Base-by-base conservation (phyloP, 2,888 invertebrate genomes). In the Andrena dorsata region DNA sequence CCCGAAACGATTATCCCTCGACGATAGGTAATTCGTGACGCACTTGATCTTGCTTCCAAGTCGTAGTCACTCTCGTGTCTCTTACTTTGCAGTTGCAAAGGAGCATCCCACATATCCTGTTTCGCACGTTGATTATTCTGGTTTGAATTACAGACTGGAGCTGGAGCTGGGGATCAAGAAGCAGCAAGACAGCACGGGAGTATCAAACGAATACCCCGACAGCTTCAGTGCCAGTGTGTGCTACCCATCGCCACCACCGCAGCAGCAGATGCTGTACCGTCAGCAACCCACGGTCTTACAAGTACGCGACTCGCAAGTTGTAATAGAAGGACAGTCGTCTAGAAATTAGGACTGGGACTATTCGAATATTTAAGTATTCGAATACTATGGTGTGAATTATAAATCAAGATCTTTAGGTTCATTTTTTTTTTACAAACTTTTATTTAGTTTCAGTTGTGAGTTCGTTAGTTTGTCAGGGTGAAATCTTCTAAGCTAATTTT, bases 1-100 rank as follows among this genome's bases (percentile, higher is more conserved):
- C 0, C 96, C 96, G 0, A 95, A 95, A 90, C 93, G 96, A 72
- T 92, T 95, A 16, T 95, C 96, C 0, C 93, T 96, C 8, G 96
- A 96, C 81, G 95, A 96, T 85, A 93, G 96, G 90, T 93, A 86
- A 82, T 1, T 41, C 16, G 16, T 41, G 41, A 16, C 41, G 16
- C 16, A 4, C 41, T 41, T 13, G 41, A 41, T 41, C 41, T 13
- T 41, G 4, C 16, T 5, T 41, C 5, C 41, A 41, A 41, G 41
- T 41, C 16, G 41, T 41, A 41, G 41, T 41, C 41, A 16, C 16
- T 41, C 41, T 16, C 5, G 16, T 16, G 1, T 41, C 5, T 5
- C 13, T 41, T 41, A 1, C 41, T 41, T 16, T 16, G 16, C 41
- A 16, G 13, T 41, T 41, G 41, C 41, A 20, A 53, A 53, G 8